Evolutionary conservation across 2,797 vertebrate genomes (phyloP), one percentile per base, ranked within the genome.

Genomic region (Cephalopachus bancanus): DNA sequence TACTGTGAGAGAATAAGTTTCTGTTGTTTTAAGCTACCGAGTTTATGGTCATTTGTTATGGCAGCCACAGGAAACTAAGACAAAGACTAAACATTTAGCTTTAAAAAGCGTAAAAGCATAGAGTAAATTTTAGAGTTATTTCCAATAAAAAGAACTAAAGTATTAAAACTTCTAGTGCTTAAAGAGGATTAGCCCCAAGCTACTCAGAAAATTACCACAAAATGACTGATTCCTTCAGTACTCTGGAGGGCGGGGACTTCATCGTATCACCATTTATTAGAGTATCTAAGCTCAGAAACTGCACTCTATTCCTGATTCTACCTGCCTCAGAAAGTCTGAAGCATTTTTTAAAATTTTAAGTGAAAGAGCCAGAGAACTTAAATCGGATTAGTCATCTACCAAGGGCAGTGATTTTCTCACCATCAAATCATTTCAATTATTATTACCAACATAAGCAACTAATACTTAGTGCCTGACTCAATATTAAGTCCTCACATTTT

Each of bases 131-230:
- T 79, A 79, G 11, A 79, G 76, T 19, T 79, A 24, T 33, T 95
- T 60, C 26, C 64, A 91, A 49, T 65, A 64, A 81, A 65, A 93
- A 74, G 59, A 81, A 62, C 86, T 51, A 95, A 75, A 72, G 93
- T 83, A 83, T 64, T 91, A 83, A 95, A 95, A 81, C 69, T 64
- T 79, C 76, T 83, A 76, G 17, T 90, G 49, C 33, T 87, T 74
- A 53, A 74, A 79, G 65, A 84, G 67, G 76, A 90, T 93, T 67
- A 51, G 10, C 28, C 55, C 30, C 30, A 78, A 79, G 75, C 64
- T 44, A 72, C 49, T 62, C 26, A 79, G 57, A 83, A 91, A 95
- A 65, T 79, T 60, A 57, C 87, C 64, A 57, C 51, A n/a, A 87
- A 92, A 37, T 44, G 62, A 83, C 33, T 44, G 81, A 69, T 22